phyloP scores from a whole-genome alignment of 2,888 invertebrate genomes.

The Drosophila anomelani region DNA sequence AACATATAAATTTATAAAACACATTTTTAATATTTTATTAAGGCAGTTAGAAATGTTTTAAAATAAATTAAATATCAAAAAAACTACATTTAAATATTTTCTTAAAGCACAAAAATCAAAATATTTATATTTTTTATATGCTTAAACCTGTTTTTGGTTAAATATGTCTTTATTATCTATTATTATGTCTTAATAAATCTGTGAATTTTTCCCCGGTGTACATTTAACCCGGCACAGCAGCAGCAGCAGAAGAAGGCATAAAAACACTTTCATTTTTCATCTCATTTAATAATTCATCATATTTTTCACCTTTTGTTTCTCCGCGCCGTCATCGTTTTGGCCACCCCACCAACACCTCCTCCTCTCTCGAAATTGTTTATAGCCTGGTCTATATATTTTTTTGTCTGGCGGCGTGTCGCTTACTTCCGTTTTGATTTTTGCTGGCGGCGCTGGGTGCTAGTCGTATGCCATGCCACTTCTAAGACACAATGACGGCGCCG shows the following conservation, averaged over 20 bases:
- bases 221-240: conserved; percentile 40
- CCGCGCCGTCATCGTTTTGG: conserved; percentile 36
- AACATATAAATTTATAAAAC: not conserved
- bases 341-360: conserved; percentile 7
- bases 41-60: not conserved
- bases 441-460: conserved; percentile 28
- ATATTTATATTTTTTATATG: not conserved
- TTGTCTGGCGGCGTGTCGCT: conserved; percentile 60
- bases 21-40: not conserved
- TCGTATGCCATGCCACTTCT: conserved; percentile 59
- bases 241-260: conserved; percentile 44
- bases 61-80: not conserved
- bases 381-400: conserved; percentile 58
- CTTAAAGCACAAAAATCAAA: not conserved
- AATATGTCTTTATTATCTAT: no score
- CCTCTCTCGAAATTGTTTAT: conserved; percentile 59
- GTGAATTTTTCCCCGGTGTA: conserved; percentile 18
- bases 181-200: not conserved
- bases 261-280: conserved; percentile 79
- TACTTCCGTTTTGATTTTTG: conserved; percentile 63
- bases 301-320: conserved; percentile 44
- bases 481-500: conserved; percentile 41
- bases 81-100: no score
- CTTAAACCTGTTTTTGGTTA: no score
- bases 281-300: conserved; percentile 75